Evolutionary conservation across 1,140 invertebrate species (phyloP), one percentile per base, ranked within the genome.

Genomic region (Bombus cullumanus): DNA sequence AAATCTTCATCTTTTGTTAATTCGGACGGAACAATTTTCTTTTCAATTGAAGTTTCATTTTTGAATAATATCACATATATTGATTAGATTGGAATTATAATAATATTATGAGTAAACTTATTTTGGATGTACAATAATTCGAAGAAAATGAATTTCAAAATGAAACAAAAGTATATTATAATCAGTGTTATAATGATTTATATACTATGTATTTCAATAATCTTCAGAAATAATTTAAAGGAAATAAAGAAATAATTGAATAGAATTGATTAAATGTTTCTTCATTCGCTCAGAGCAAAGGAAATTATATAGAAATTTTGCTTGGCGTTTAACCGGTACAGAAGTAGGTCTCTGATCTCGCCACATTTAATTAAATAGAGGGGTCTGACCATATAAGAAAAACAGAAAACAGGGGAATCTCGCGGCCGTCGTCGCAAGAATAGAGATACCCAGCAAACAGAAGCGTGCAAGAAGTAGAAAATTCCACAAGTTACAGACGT

Each of bases 361-460:
- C 13, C n/a, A n/a, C 18, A 25, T 53, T 39, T 37, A 31, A n/a
- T 73, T 15, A 59, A 41, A 22, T 31, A 2, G 25, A 25, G 47
- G 80, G 10, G 28, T 10, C 31, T 9, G 34, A 3, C 4, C 37
- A 41, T 31, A 41, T 53, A 62, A 73, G 80, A 81, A 75, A 75
- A 75, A 53, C 22, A 53, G 31, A 34, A 75, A 75, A 18, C 47
- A 37, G 5, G 69, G 72, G 53, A 31, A 57, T 68, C 80, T 73
- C 53, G 80, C 80, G 80, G 80, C 69, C 53, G 47, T 53, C 47
- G 34, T 15, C 3, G 18, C 18, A 34, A 53, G 69, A 81, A 72
- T 57, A 41, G 1, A 31, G 6, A 5, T 31, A 81, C 9, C 37
- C 25, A 53, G 68, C 47, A 39, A 31, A 6, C 69, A 81, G n/a